These are phyloP conservation scores for Leptogaster cylindrica DNA, from an alignment of 2,888 invertebrate species.

Conservation along the genomic window DNA sequence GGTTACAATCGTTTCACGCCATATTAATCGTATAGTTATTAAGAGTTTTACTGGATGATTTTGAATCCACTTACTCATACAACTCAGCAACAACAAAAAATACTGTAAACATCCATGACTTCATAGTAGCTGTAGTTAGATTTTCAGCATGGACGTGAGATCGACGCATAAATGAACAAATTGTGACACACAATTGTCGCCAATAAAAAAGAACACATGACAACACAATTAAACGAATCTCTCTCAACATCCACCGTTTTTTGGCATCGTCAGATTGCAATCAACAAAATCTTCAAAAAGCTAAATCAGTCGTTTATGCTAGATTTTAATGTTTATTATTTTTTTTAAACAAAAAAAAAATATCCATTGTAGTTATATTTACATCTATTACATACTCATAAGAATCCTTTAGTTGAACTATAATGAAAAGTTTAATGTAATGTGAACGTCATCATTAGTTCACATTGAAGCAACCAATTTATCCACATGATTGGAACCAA, in stretches of 20 bases:
- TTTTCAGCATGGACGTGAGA: conserved; percentile 29
- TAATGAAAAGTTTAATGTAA: conserved; percentile 15
- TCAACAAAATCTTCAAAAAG: conserved; percentile 17
- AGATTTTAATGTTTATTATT: conserved; percentile 19
- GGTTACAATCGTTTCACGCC: conserved; percentile 95
- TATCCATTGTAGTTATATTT: conserved; percentile 11
- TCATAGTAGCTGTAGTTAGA: conserved; percentile 34
- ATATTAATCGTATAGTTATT: conserved; percentile 68
- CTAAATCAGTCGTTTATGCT: conserved; percentile 11
- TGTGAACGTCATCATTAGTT: conserved; percentile 23
- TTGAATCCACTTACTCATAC: conserved; percentile 31
- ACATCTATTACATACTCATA: conserved; percentile 9
- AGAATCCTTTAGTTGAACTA: conserved; percentile 24
- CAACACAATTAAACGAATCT: conserved; percentile 17
- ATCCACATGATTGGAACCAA: conserved; percentile 37
- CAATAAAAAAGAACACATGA: conserved; percentile 8
- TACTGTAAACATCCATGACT: conserved; percentile 33
- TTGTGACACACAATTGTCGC: neutral
- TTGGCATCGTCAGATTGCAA: conserved; percentile 6
- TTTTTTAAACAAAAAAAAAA: no score
- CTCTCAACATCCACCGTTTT: conserved; percentile 16
- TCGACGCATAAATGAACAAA: conserved; percentile 6
- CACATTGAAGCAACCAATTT: conserved; percentile 35
- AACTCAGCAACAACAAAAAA: conserved; percentile 25
- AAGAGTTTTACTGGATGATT: conserved; percentile 35